These are phyloP conservation scores for Podabrus alpinus DNA, from an alignment of 2,888 invertebrate genomes.

Conservation along the genomic window DNA sequence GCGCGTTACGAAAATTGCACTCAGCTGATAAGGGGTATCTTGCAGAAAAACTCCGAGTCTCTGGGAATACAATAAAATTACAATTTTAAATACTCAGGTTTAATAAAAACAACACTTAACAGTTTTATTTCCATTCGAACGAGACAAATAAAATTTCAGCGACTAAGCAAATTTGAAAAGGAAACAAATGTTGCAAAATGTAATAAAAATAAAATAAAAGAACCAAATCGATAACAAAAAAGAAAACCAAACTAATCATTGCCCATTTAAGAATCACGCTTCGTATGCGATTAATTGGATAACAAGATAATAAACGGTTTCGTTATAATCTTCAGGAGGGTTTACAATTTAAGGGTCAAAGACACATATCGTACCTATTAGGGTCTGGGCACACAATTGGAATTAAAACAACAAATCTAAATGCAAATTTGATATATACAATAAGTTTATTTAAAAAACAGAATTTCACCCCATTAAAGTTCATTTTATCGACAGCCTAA, in stretches of 20 bases:
- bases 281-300: constrained; percentile 10
- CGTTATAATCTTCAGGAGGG: background rate
- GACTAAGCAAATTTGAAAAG: constrained; percentile 10
- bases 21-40: background rate
- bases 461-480: background rate
- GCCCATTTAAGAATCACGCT: constrained; percentile 7
- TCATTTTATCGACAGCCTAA: background rate
- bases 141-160: background rate
- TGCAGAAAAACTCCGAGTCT: background rate
- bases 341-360: constrained; percentile 11
- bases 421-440: background rate
- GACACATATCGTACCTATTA: background rate
- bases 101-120: constrained; percentile 1
- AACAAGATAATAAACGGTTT: constrained; percentile 8
- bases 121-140: background rate
- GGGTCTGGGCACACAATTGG: background rate
- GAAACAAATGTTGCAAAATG: constrained; percentile 11
- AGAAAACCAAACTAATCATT: background rate
- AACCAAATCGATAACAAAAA: background rate
- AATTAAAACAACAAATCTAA: background rate
- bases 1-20: background rate
- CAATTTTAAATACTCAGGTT: background rate
- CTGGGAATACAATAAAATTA: background rate
- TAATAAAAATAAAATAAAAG: background rate
- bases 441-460: background rate